Conservation (phyloP, 2,113 vertebrate species). For the Osmerus mordax region DNA sequence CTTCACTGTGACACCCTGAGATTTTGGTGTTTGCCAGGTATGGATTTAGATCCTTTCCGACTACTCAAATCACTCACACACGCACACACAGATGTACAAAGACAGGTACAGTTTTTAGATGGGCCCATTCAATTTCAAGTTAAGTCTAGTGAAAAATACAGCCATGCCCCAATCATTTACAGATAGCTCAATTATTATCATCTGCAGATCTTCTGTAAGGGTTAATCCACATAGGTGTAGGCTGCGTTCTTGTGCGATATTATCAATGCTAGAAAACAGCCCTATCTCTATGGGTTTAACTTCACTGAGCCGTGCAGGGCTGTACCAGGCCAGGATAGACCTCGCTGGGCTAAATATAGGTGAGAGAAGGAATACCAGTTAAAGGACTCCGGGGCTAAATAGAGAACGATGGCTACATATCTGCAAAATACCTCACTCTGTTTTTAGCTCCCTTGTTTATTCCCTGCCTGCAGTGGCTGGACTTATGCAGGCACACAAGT, state of each 20-base stretch:
- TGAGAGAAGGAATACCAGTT: not conserved
- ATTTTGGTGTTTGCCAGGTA: not conserved
- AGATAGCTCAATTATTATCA: too few relatives aligned
- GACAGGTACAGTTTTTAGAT: not conserved
- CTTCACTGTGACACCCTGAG: not conserved
- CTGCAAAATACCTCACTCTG: too few relatives aligned
- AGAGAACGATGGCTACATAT: not conserved
- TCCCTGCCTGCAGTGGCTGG: not conserved
- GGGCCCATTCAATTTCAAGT: too few relatives aligned
- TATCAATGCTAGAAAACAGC: too few relatives aligned
- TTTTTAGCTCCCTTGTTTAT: not conserved
- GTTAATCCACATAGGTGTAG: too few relatives aligned
- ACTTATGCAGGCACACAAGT: slow-evolving; percentile 14
- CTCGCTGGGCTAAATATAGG: not conserved
- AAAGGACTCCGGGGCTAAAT: not conserved
- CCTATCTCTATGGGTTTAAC: too few relatives aligned
- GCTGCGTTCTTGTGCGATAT: too few relatives aligned
- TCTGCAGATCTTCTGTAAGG: too few relatives aligned
- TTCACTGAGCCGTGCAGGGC: too few relatives aligned
- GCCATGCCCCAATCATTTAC: too few relatives aligned
- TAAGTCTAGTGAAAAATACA: too few relatives aligned
- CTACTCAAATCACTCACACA: not conserved
- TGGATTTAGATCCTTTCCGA: not conserved
- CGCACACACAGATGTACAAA: not conserved
- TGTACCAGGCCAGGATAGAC: too few relatives aligned